phyloP scores from a whole-genome alignment of 2,113 vertebrate species.

The Antechinus flavipes region DNA sequence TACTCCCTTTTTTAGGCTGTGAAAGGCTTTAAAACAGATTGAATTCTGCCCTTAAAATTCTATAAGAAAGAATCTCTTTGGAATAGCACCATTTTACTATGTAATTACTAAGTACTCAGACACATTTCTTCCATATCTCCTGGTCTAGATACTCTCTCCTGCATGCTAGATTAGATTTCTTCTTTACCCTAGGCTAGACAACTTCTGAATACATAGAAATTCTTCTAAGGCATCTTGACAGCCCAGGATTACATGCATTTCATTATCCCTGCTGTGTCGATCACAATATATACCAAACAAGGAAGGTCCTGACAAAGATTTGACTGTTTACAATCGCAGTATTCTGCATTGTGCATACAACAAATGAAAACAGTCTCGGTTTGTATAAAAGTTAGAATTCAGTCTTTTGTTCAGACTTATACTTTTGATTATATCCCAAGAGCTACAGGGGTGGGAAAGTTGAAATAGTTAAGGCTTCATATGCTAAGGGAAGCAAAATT shows the following conservation, averaged over 20 bases:
- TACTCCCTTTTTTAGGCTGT: slow-evolving; percentile 6
- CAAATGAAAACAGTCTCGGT: slow-evolving; percentile 61
- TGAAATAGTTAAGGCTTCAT: slow-evolving; percentile 54
- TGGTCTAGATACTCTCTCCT: slow-evolving; percentile 19
- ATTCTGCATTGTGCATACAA: slow-evolving; percentile 43
- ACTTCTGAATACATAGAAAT: slow-evolving; percentile 42
- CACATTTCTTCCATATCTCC: slow-evolving; percentile 45
- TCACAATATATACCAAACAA: slow-evolving; percentile 54
- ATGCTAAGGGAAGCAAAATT: slow-evolving; percentile 55
- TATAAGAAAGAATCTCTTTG: slow-evolving; percentile 10
- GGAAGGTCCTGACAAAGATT: slow-evolving; percentile 48
- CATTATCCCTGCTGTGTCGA: slow-evolving; percentile 42
- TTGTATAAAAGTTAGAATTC: slow-evolving; percentile 52
- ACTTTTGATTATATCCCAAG: slow-evolving; percentile 59
- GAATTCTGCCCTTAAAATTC: slow-evolving; percentile 18
- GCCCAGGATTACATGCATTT: slow-evolving; percentile 52
- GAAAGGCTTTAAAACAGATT: slow-evolving; percentile 42
- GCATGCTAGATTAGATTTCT: slow-evolving; percentile 53
- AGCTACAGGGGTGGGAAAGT: slow-evolving; percentile 60
- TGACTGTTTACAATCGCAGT: slow-evolving; percentile 43
- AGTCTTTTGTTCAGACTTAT: slow-evolving; percentile 59
- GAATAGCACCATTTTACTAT: slow-evolving; percentile 12
- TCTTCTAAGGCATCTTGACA: slow-evolving; percentile 51
- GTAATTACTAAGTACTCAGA: slow-evolving; percentile 15
- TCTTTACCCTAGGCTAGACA: slow-evolving; percentile 8